These are phyloP conservation scores for Megaceryle alcyon DNA, from an alignment of 2,797 vertebrate species.

Conservation along the genomic window DNA sequence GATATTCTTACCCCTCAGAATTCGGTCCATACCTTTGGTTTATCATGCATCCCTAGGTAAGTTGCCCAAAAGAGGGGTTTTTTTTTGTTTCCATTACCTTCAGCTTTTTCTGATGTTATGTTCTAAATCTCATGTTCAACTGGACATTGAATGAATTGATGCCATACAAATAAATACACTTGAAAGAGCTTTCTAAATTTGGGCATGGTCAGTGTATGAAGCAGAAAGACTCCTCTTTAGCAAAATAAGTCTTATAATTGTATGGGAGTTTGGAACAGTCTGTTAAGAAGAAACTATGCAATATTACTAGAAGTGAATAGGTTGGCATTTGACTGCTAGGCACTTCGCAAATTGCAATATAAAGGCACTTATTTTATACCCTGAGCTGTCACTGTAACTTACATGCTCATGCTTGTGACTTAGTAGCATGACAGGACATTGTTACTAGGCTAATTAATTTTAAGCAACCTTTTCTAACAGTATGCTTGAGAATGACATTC, in stretches of 20 bases:
- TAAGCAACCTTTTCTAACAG: constrained; percentile 56
- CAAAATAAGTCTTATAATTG: constrained; percentile 53
- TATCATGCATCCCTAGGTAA: neutral
- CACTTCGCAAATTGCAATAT: constrained; percentile 56
- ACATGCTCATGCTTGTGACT: constrained; percentile 55
- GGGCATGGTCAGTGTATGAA: constrained; percentile 2
- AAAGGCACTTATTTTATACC: constrained; percentile 66
- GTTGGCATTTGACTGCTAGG: constrained; percentile 70
- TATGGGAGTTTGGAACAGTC: constrained; percentile 44
- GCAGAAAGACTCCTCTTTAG: constrained; percentile 41
- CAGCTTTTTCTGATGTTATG: neutral
- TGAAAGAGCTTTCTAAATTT: constrained; percentile 40
- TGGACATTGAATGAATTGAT: constrained; percentile 8
- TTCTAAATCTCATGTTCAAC: neutral
- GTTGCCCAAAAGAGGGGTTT: neutral
- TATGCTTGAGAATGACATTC: constrained; percentile 40
- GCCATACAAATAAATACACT: constrained; percentile 16
- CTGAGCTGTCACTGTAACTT: constrained; percentile 66
- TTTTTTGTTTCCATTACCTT: neutral
- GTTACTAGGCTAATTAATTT: constrained; percentile 72
- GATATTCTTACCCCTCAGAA: constrained; percentile 21
- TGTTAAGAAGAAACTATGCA: constrained; percentile 56
- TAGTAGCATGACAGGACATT: constrained; percentile 64
- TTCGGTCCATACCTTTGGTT: neutral
- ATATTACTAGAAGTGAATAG: constrained; percentile 55